phyloP scores from a whole-genome alignment of 2,797 vertebrate genomes.

The Hirundo rustica region DNA sequence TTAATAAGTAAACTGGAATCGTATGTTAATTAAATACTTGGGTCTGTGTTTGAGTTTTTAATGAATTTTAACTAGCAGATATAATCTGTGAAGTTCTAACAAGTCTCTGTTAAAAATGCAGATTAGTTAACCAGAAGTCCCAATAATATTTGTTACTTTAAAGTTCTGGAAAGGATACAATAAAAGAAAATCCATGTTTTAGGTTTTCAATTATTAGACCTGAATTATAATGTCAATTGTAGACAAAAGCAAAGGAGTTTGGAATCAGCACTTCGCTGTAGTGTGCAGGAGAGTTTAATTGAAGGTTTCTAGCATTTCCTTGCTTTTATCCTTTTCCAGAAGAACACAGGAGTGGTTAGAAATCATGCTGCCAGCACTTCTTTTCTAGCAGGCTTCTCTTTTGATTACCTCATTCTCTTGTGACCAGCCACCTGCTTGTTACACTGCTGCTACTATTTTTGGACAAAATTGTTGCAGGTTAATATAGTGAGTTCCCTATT shows the following conservation, averaged over 20 bases:
- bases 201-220: neutral
- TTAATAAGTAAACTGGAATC: neutral
- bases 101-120: neutral
- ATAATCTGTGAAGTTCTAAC: neutral
- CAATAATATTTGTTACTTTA: neutral
- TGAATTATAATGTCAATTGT: neutral
- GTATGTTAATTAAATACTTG: neutral
- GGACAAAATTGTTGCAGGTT: neutral
- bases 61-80: neutral
- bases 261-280: neutral
- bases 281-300: neutral
- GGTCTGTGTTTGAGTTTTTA: neutral
- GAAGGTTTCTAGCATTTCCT: neutral
- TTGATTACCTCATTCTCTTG: conserved; percentile 11
- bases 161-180: neutral
- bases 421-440: conserved; percentile 31
- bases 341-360: neutral
- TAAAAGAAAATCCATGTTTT: neutral
- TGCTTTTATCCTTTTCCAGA: neutral
- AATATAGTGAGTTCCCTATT: neutral
- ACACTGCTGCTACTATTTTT: neutral
- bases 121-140: neutral
- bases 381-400: neutral
- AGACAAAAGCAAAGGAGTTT: neutral
- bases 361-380: neutral